Conservation (phyloP, 2,797 vertebrate species). For the Trichosurus vulpecula region DNA sequence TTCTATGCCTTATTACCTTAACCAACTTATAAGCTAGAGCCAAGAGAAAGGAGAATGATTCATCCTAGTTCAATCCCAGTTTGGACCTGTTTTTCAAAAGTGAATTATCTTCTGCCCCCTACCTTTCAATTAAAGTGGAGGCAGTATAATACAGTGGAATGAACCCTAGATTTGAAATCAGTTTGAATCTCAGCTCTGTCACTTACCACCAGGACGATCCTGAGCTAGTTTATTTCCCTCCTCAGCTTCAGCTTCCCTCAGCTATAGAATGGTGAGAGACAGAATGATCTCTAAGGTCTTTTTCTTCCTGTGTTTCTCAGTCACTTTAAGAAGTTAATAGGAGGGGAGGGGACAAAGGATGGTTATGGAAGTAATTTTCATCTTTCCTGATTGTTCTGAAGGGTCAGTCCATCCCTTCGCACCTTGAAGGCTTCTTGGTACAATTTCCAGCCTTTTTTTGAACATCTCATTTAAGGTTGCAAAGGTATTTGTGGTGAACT, state of each 20-base stretch:
- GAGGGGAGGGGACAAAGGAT: neutral
- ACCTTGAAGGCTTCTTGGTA: neutral
- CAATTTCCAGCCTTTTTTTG: neutral
- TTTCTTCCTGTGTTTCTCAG: neutral
- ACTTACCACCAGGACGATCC: neutral
- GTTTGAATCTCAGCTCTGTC: neutral
- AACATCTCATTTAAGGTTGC: neutral
- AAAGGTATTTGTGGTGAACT: slow-evolving; percentile 1
- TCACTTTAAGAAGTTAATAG: neutral
- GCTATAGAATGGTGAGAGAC: neutral
- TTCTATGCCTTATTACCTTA: neutral
- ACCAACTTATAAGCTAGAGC: neutral
- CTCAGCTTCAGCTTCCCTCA: neutral
- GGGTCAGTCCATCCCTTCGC: neutral
- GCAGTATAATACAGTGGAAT: neutral
- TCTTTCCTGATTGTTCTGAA: neutral
- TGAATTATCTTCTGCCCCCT: neutral
- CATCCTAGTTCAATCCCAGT: neutral
- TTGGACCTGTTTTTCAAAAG: neutral
- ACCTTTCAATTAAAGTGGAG: neutral
- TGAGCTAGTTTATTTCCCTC: neutral
- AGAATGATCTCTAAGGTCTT: neutral
- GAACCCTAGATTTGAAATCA: neutral
- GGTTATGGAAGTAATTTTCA: neutral
- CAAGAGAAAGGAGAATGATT: neutral